Evolutionary conservation across 1,140 invertebrate genomes (phyloP).

Genomic region (Atopsyche davidsoni): DNA sequence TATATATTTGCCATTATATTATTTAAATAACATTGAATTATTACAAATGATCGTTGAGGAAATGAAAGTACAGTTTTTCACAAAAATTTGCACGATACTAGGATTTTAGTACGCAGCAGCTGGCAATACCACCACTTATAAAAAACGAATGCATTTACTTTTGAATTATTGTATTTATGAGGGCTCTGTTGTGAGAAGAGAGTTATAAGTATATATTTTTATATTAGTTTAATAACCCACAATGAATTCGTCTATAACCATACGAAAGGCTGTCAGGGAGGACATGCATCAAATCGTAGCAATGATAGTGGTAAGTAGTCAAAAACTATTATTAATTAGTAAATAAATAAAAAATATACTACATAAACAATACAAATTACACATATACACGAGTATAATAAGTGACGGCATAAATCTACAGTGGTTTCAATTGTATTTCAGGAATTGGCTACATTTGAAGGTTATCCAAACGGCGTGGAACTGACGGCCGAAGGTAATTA

Average conservation of each 20-base stretch:
- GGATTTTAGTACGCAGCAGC: too few species aligned
- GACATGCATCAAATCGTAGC: constrained; percentile 16
- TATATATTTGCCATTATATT: too few species aligned
- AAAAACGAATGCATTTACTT: too few species aligned
- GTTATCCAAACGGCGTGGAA: constrained; percentile 19
- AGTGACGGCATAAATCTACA: constrained; percentile 1
- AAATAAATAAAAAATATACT: too few species aligned
- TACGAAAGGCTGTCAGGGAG: constrained; percentile 13
- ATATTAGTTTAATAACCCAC: neutral
- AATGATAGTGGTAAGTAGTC: constrained; percentile 20
- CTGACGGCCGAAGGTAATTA: constrained; percentile 16
- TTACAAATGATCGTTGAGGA: too few species aligned
- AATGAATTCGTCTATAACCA: constrained; percentile 14
- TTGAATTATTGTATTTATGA: too few species aligned
- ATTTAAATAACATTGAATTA: too few species aligned
- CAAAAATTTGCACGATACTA: too few species aligned
- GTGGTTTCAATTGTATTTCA: neutral
- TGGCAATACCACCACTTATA: too few species aligned
- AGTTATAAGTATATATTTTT: too few species aligned
- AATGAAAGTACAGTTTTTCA: too few species aligned
- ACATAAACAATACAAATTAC: neutral
- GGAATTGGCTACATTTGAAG: constrained; percentile 26
- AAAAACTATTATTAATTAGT: neutral
- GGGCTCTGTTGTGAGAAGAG: too few species aligned
- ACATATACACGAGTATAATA: constrained; percentile 7